Base-by-base conservation (phyloP, 1,140 invertebrate species). In the Lethrus apterus region DNA sequence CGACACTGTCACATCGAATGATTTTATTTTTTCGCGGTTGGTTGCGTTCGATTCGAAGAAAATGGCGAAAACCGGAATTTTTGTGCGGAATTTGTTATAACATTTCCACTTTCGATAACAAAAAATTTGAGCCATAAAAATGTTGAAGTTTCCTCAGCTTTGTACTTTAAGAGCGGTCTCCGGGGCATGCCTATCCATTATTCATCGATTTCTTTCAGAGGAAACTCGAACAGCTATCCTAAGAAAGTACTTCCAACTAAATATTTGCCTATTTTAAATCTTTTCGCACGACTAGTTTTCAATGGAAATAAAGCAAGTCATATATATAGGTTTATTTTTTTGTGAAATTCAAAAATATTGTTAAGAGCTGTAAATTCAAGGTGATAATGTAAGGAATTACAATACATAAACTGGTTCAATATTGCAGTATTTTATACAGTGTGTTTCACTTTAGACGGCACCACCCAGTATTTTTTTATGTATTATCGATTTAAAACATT, bases 181-280 rank as follows among this genome's bases (percentile, higher is more conserved):
- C 29, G 36, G 50, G 42, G 50, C 46, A 48, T 42, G 44, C 21
- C 50, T 45, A 52, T 52, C 50, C 50, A 52, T 52, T 52, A 52
- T 52, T 52, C 50, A 52, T 52, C 43, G 50, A 48, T 52, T 48
- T 30, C 44, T 47, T 48, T 42, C 43, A 43, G 42, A 44, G 14
- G 21, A 48, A 43, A 38, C 42, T 38, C 41, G 46, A 35, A 52
- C 43, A 44, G 26, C 33, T 49, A 11, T 31, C 30, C 18, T 34
- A 40, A 36, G 41, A 40, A 40, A 18, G 24, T 21, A 40, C 24
- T 15, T 14, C 17, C 18, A 7, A 15, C 36, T 40, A 40, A 40
- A 40, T 40, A 40, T 40, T 40, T 40, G 24, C 36, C 13, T 40
- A 40, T 40, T 40, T 40, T 19, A 13, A 40, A 40, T 40, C 5